Base-by-base conservation (phyloP, 1,140 invertebrate genomes). In the Planococcus citri region DNA sequence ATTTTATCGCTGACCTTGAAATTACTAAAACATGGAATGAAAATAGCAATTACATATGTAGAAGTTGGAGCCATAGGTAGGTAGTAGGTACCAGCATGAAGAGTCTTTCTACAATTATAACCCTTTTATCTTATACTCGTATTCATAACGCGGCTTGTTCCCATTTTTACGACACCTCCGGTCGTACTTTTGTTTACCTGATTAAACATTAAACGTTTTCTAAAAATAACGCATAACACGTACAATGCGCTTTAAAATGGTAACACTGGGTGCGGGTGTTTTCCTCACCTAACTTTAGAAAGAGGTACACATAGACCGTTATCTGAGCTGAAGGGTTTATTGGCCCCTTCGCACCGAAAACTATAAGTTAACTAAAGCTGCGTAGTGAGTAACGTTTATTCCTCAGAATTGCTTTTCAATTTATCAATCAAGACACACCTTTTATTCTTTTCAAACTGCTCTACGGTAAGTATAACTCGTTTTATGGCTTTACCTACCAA, bases 321-420 rank as follows among this genome's bases (percentile, higher is more conserved):
- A 64, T 64, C 60, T 27, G 60, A 64, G 22, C 20, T 64, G 60
- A 64, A 64, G 60, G 60, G 60, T 64, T 64, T 64, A 64, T 64
- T 64, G 60, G 60, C 60, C 60, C 60, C 60, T 64, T 64, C 60
- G 10, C 60, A 64, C 60, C 60, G 60, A 25, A 64, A 64, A 64
- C 25, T 64, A 27, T 27, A 64, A 64, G 60, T 64, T 64, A 64
- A 64, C 60, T 24, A 64, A 64, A 64, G 60, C 60, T 64, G 60
- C 60, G 60, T 64, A 64, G 60, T 25, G 60, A 25, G 60, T 64
- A 64, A 64, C 21, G 60, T 64, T 64, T 64, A 64, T 64, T 10
- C 60, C 60, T 64, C 10, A 64, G 25, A 64, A 64, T 64, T 64
- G 60, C 41, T 64, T 64, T 64, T 27, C 60, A 27, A 64, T 64